Evolutionary conservation across 2,797 vertebrate genomes (phyloP), one percentile per base, ranked within the genome.

Genomic region (Sarcoramphus papa): DNA sequence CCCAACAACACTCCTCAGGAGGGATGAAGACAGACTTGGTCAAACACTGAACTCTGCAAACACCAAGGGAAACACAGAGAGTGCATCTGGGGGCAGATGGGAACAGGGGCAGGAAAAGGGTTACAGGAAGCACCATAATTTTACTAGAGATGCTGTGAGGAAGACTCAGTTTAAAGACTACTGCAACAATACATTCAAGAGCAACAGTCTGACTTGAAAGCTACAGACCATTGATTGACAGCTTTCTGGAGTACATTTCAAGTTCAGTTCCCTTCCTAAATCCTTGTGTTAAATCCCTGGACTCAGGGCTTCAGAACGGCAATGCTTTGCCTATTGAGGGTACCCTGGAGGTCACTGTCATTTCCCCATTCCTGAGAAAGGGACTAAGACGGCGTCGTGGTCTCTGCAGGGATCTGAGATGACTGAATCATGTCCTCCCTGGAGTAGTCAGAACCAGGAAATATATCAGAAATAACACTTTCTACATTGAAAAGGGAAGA

Each of bases 331-430:
- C 50, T 85, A 0, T 2, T 45, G 37, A 67, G 45, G 23, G 41
- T 70, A 64, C 45, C 21, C 22, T n/a, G 35, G 28, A 47, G 37
- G 47, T 92, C 7, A 2, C 40, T 69, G 79, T 54, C 72, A 72
- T 51, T 76, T 89, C 48, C 30, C 79, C 48, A 12, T 57, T 67
- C 54, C 68, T 60, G 30, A 41, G 43, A 80, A 20, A 82, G n/a
- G 41, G 23, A 68, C 22, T 41, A 57, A 83, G 48, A 33, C 0
- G 2, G 48, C 10, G 21, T 31, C 0, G 0, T 22, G 37, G 33
- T 75, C 41, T 77, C 69, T 51, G 43, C 40, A 70, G 40, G 24
- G 33, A 74, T 64, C 75, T 9, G 7, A 76, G 45, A 54, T 53
- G 68, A 85, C 68, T 95, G 56, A 88, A 64, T 74, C 75, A 5